These are phyloP conservation scores for Cephus sareptanus DNA, from an alignment of 2,888 invertebrate species.

Conservation along the genomic window DNA sequence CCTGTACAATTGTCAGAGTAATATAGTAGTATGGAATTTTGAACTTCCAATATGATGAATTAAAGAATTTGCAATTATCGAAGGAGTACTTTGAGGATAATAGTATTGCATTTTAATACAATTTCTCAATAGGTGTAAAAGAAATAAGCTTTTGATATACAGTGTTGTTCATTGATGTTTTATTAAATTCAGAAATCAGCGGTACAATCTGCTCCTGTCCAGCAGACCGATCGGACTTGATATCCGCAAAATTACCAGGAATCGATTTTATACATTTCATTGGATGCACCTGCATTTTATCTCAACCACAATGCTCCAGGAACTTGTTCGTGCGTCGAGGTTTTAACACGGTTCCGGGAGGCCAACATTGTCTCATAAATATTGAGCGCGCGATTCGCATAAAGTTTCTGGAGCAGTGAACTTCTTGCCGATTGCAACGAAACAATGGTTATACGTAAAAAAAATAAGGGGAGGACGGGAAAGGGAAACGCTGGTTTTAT, in stretches of 20 bases:
- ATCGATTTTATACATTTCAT: not conserved
- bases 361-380: not conserved
- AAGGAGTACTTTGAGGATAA: not conserved
- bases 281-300: not conserved
- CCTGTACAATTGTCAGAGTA: not conserved
- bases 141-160: not conserved
- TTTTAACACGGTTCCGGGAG: not conserved
- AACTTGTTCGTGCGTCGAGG: not conserved
- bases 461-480: slow-evolving; percentile 24
- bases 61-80: not conserved
- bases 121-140: not conserved
- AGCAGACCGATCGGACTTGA: slow-evolving; percentile 33
- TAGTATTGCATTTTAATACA: too few species aligned
- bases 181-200: slow-evolving; percentile 54
- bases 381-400: not conserved
- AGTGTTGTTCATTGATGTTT: slow-evolving; percentile 36
- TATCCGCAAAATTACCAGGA: slow-evolving; percentile 25
- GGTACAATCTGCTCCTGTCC: slow-evolving; percentile 43
- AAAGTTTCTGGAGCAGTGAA: not conserved
- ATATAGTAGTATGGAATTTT: not conserved
- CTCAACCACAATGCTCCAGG: not conserved
- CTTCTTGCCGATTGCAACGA: not conserved
- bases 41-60: not conserved
- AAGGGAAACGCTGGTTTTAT: slow-evolving; percentile 40
- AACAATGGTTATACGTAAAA: not conserved